Conservation (phyloP, 2,888 invertebrate genomes). For the Chesias legatella region DNA sequence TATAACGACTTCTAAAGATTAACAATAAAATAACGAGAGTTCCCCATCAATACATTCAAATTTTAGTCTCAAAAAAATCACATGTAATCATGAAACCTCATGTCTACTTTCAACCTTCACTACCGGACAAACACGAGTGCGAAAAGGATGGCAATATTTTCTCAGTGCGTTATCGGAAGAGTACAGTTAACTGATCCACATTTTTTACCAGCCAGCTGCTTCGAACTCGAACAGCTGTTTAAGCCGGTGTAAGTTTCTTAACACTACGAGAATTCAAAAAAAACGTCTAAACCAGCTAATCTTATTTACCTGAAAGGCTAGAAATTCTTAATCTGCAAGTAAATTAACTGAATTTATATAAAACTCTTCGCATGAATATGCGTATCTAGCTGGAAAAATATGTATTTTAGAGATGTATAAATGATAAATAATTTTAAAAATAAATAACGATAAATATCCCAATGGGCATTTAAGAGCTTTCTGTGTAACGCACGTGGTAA, state of each 20-base stretch:
- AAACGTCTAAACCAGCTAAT: too few species aligned
- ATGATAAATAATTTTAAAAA: too few species aligned
- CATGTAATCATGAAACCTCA: neutral
- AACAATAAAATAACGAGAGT: too few species aligned
- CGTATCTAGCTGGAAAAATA: too few species aligned
- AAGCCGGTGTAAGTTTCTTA: constrained; percentile 49
- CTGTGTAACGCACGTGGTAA: constrained; percentile 37
- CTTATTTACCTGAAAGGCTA: too few species aligned
- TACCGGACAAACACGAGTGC: constrained; percentile 37
- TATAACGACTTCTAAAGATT: too few species aligned
- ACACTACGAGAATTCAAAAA: too few species aligned
- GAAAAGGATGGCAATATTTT: constrained; percentile 50
- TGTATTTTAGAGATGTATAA: too few species aligned
- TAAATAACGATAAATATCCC: constrained; percentile 20
- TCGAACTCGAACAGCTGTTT: constrained; percentile 73
- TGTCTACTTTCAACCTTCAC: constrained; percentile 40
- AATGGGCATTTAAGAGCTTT: neutral
- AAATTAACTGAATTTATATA: too few species aligned
- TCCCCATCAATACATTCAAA: too few species aligned
- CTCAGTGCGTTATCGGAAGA: constrained; percentile 52
- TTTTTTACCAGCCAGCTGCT: constrained; percentile 76
- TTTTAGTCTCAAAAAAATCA: constrained; percentile 2
- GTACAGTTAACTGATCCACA: constrained; percentile 67
- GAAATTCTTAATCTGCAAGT: too few species aligned
- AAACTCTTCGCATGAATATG: too few species aligned